phyloP scores from a whole-genome alignment of 1,140 invertebrate species.

The Penaeus japonicus region DNA sequence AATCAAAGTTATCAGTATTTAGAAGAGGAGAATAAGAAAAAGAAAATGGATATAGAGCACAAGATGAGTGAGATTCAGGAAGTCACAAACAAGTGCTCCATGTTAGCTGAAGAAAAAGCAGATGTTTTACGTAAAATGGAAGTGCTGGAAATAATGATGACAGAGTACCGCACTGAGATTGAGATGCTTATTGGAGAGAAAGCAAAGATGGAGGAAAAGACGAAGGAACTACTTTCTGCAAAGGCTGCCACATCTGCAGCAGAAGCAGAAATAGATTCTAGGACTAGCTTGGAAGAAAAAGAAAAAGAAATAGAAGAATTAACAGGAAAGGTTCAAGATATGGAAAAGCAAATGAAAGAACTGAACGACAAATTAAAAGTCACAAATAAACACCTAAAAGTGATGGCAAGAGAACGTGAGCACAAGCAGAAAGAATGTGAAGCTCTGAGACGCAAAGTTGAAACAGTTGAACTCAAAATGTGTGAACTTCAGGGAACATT shows the following conservation, averaged over 20 bases:
- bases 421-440: conserved; percentile 67
- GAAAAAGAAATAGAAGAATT: conserved; percentile 60
- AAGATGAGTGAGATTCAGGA: conserved; percentile 39
- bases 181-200: conserved; percentile 43
- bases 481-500: conserved; percentile 61
- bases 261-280: conserved; percentile 49
- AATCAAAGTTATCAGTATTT: conserved; percentile 47
- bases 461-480: conserved; percentile 63
- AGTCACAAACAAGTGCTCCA: conserved; percentile 38
- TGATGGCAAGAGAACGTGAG: conserved; percentile 65
- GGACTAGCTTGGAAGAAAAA: conserved; percentile 46
- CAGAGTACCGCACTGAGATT: conserved; percentile 45
- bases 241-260: background rate
- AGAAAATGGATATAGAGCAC: conserved; percentile 48
- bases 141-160: conserved; percentile 55
- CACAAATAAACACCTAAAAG: conserved; percentile 57
- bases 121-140: conserved; percentile 54
- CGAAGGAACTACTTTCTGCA: conserved; percentile 24
- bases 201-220: conserved; percentile 38
- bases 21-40: conserved; percentile 44
- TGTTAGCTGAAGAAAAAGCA: conserved; percentile 51
- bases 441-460: conserved; percentile 66
- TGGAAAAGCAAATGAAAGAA: conserved; percentile 61
- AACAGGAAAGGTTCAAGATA: conserved; percentile 69
- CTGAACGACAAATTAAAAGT: conserved; percentile 61